These are phyloP conservation scores for Cynocephalus volans DNA, from an alignment of 2,113 vertebrate species.

Conservation along the genomic window DNA sequence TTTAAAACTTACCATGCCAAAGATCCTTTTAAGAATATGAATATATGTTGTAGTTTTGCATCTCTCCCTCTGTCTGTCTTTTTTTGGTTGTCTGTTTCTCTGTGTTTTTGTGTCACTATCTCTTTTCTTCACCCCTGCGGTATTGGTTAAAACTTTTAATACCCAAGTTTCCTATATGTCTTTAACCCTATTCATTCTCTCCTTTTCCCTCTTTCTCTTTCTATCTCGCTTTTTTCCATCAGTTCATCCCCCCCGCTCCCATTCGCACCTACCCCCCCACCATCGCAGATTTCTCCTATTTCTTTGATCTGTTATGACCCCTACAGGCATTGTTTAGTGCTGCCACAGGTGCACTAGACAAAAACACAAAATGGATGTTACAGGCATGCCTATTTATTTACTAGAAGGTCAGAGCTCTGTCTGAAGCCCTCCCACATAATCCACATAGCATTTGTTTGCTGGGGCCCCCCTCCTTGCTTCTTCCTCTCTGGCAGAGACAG, in stretches of 20 bases:
- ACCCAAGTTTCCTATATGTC: conserved; percentile 13
- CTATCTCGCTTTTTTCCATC: not conserved
- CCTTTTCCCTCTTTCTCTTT: not conserved
- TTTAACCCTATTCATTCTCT: not conserved
- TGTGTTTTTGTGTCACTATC: not conserved
- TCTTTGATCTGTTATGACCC: conserved; percentile 50
- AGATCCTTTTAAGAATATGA: conserved; percentile 36
- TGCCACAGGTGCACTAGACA: conserved; percentile 31
- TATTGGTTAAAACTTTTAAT: conserved; percentile 10
- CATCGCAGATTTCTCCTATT: conserved; percentile 51
- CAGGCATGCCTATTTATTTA: conserved; percentile 28
- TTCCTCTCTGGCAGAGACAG: conserved; percentile 65
- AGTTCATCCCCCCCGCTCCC: not conserved
- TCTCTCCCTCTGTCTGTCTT: not conserved
- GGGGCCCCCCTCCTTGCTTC: not conserved
- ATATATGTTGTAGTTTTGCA: not conserved
- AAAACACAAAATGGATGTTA: conserved; percentile 62
- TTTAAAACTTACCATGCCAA: conserved; percentile 12
- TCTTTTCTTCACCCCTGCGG: conserved; percentile 12
- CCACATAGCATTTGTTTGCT: conserved; percentile 28
- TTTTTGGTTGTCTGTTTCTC: not conserved
- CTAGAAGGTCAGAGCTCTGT: conserved; percentile 55
- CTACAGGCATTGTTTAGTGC: conserved; percentile 51
- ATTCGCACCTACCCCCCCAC: not conserved
- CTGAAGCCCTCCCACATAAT: conserved; percentile 31